Evolutionary conservation across 1,140 invertebrate genomes (phyloP), one percentile per base, ranked within the genome.

Genomic region (Zaprionus taronus): DNA sequence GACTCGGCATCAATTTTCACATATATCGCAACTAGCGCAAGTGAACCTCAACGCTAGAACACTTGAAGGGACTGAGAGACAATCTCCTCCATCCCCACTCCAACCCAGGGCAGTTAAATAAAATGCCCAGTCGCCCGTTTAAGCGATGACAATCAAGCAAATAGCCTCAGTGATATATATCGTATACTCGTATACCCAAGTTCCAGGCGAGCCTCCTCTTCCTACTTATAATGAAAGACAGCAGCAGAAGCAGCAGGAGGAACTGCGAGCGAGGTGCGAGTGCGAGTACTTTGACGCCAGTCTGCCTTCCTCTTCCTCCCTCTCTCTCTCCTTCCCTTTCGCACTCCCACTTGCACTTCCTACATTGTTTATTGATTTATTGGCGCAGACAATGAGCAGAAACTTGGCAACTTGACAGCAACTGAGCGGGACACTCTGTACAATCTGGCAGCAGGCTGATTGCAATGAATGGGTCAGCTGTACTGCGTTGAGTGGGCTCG

Each of bases 351-450:
- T 34, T 60, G 60, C 73, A 17, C n/a, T 47, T 47, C 41, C 41
- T 47, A 47, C 41, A 83, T 80, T 87, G 79, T 84, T 89, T 89
- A 89, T 89, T 89, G 84, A 89, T 89, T 89, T 89, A 89, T 89
- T 72, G 81, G 51, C 71, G 22, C 63, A 79, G 44, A 34, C 41
- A 66, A 57, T 66, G 62, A 44, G 12, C 61, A 63, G 17, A 51
- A 63, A 38, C 41, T 60, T 51, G 66, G 62, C 47, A 55, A 55
- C 31, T 53, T 49, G 11, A 11, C 20, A 51, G 20, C 26, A 31
- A 31, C 53, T 56, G 22, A 47, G 41, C 41, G n/a, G n/a, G 14
- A 31, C 15, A 26, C 6, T 56, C 26, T 34, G 28, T 7, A n/a
- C 65, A 47, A 49, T 53, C 26, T 51, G 41, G 14, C 60, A 55